phyloP scores from a whole-genome alignment of 2,797 vertebrate genomes.

The Malurus splendens region DNA sequence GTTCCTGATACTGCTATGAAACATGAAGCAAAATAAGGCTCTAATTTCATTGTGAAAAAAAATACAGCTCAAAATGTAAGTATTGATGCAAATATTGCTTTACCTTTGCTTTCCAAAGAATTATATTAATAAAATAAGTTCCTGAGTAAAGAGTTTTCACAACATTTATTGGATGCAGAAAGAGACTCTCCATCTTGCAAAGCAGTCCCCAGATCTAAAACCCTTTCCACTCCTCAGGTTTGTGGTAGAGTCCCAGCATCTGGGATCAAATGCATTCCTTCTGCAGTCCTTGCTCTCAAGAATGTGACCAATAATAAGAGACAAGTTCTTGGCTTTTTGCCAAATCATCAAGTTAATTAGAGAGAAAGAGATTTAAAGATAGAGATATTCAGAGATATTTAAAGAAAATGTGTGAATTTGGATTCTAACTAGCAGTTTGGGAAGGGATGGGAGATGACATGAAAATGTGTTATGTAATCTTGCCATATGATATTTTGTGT shows the following conservation, averaged over 20 bases:
- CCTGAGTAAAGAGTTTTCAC: not conserved
- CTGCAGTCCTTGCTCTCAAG: not conserved
- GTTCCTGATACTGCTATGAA: not conserved
- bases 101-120: not conserved
- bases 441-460: not conserved
- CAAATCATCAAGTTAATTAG: not conserved
- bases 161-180: not conserved
- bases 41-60: not conserved
- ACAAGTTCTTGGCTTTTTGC: not conserved
- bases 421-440: not conserved
- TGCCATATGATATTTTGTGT: not conserved
- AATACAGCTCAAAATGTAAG: not conserved
- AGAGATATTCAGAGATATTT: not conserved
- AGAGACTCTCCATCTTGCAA: not conserved
- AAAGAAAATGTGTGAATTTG: not conserved
- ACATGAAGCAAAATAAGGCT: not conserved
- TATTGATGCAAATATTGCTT: not conserved
- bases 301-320: not conserved
- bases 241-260: not conserved
- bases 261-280: not conserved
- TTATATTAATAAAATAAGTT: not conserved
- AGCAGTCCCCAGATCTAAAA: not conserved
- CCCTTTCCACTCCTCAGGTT: not conserved
- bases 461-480: not conserved
- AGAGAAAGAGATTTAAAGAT: not conserved